Conservation (phyloP, 2,113 vertebrate genomes). For the Gymnocephalus cernua region DNA sequence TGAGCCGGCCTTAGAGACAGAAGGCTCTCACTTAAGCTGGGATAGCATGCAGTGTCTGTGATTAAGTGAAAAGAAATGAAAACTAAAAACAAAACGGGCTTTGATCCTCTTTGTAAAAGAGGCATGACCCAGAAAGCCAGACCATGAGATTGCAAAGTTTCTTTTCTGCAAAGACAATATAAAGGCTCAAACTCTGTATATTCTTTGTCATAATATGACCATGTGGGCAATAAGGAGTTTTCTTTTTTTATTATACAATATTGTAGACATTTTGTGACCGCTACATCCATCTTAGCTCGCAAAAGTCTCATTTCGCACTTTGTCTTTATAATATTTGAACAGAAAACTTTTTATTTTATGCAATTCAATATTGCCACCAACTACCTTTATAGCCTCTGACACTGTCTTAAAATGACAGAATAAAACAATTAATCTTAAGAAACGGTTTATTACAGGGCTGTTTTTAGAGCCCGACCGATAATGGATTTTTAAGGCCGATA, state of each 20-base stretch:
- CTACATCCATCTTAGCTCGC: neutral
- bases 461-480: no score
- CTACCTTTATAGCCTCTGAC: neutral
- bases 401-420: neutral
- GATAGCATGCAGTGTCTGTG: constrained; percentile 39
- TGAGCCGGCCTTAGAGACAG: constrained; percentile 59
- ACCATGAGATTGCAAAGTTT: constrained; percentile 24
- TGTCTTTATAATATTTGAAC: neutral
- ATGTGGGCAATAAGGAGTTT: neutral
- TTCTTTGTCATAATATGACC: neutral
- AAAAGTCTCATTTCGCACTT: neutral
- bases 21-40: constrained; percentile 49
- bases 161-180: neutral
- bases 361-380: neutral
- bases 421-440: neutral
- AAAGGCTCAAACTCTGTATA: neutral
- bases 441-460: neutral
- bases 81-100: constrained; percentile 52
- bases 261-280: neutral
- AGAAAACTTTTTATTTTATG: neutral
- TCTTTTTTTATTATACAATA: neutral
- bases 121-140: constrained; percentile 56
- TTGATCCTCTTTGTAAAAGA: constrained; percentile 63
- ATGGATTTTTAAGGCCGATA: no score
- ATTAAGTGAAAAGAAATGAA: constrained; percentile 61